phyloP scores from a whole-genome alignment of 2,888 invertebrate genomes.

The Trypoxylon attenuatum region DNA sequence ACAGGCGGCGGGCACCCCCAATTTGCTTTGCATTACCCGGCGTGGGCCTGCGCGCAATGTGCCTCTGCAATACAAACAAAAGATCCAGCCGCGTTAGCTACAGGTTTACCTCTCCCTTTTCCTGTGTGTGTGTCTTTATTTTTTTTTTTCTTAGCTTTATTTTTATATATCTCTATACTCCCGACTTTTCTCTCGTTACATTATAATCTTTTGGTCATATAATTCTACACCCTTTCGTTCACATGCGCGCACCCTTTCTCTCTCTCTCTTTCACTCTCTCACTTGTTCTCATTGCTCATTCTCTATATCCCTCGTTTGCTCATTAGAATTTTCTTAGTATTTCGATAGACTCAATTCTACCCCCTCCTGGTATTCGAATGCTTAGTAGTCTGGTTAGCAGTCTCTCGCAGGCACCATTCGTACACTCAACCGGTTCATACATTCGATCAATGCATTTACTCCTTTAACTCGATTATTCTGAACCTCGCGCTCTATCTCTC shows the following conservation, averaged over 20 bases:
- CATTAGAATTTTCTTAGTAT: no score
- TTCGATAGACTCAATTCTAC: no score
- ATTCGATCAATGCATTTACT: no score
- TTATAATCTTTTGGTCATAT: no score
- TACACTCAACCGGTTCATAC: no score
- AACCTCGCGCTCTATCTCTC: no score
- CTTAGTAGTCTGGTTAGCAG: no score
- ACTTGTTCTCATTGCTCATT: no score
- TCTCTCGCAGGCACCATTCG: no score
- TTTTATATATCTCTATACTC: neutral
- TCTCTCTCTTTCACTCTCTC: neutral
- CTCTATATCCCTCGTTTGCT: neutral
- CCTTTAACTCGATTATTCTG: no score
- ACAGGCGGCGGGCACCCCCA: slow-evolving; percentile 71
- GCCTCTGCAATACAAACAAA: slow-evolving; percentile 75
- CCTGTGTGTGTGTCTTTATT: slow-evolving; percentile 36
- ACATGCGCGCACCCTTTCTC: neutral
- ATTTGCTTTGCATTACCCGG: slow-evolving; percentile 74
- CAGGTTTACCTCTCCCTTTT: slow-evolving; percentile 50
- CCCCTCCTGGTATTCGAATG: no score
- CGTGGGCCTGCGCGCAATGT: slow-evolving; percentile 75
- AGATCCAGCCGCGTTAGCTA: slow-evolving; percentile 74
- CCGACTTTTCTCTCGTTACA: no score
- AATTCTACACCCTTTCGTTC: neutral
- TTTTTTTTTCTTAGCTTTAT: slow-evolving; percentile 20